phyloP scores from a whole-genome alignment of 2,888 invertebrate genomes.

The Microplitis manilae region DNA sequence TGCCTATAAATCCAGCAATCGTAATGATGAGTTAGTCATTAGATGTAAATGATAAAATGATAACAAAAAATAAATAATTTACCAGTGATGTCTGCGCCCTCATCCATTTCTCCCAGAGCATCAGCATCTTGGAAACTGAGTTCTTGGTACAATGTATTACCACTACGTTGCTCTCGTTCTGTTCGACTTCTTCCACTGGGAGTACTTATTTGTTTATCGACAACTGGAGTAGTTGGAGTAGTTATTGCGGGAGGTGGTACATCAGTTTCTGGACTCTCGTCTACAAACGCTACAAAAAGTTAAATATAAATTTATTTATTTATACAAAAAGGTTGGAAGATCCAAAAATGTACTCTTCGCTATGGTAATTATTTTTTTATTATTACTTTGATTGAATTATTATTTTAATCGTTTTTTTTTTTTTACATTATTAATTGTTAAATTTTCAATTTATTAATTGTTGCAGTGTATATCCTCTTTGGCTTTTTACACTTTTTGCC shows the following conservation, averaged over 20 bases:
- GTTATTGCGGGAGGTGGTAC: slow-evolving; percentile 61
- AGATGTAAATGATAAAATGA: neutral
- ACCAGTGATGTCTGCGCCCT: slow-evolving; percentile 96
- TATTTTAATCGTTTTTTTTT: too few relatives aligned
- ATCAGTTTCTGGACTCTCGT: slow-evolving; percentile 69
- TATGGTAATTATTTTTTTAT: too few relatives aligned
- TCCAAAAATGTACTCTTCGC: too few relatives aligned
- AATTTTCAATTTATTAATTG: too few relatives aligned
- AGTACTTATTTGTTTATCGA: slow-evolving; percentile 71
- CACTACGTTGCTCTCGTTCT: slow-evolving; percentile 89
- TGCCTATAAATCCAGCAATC: slow-evolving; percentile 77
- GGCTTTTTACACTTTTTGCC: too few relatives aligned
- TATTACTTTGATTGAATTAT: too few relatives aligned
- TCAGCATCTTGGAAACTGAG: slow-evolving; percentile 92
- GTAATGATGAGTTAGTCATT: slow-evolving; percentile 23
- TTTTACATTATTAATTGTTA: too few relatives aligned
- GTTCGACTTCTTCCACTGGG: slow-evolving; percentile 77
- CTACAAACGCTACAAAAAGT: slow-evolving; percentile 49
- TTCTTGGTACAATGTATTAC: slow-evolving; percentile 93
- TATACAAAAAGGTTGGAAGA: neutral
- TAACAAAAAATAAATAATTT: slow-evolving; percentile 51
- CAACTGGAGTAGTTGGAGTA: slow-evolving; percentile 68
- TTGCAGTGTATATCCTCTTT: too few relatives aligned
- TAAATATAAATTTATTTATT: neutral
- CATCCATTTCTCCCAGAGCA: slow-evolving; percentile 87